A percentile compares a stretch with the other conserved stretches of the same genome.
These are phyloP conservation scores for Strongylocentrotus purpuratus DNA, from an alignment of 35 echinoderm and acorn worm species.

Conservation along the genomic window DNA sequence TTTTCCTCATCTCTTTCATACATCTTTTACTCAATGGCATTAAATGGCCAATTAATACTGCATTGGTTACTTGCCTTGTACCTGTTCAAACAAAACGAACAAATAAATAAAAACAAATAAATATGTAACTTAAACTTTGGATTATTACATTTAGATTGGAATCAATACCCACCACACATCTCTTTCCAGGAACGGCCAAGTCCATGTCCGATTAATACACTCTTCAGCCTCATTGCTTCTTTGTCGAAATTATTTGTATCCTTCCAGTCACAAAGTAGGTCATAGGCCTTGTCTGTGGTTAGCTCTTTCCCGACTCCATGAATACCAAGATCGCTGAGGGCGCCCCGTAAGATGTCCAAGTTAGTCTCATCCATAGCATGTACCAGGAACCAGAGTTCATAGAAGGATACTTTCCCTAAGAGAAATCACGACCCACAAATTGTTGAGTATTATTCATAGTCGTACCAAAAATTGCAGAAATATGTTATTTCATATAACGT, in stretches of 20 bases:
- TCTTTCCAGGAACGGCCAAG: neutral
- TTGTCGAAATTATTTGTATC: neutral
- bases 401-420: neutral
- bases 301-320: neutral
- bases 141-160: too few relatives aligned
- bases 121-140: too few relatives aligned
- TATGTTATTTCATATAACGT: too few relatives aligned
- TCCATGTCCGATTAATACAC: neutral
- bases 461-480: too few relatives aligned
- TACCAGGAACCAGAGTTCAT: neutral
- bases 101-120: too few relatives aligned
- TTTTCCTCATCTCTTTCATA: too few relatives aligned
- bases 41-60: too few relatives aligned
- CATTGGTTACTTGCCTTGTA: too few relatives aligned
- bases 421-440: neutral
- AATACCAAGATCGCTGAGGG: neutral
- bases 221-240: neutral
- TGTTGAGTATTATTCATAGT: too few relatives aligned
- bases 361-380: neutral
- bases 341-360: neutral
- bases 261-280: neutral
- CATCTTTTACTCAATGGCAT: too few relatives aligned
- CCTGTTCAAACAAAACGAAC: too few relatives aligned
- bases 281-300: neutral
- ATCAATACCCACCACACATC: neutral